Base-by-base conservation (phyloP, 1,140 invertebrate genomes). In the Druon quercuslanigerum region DNA sequence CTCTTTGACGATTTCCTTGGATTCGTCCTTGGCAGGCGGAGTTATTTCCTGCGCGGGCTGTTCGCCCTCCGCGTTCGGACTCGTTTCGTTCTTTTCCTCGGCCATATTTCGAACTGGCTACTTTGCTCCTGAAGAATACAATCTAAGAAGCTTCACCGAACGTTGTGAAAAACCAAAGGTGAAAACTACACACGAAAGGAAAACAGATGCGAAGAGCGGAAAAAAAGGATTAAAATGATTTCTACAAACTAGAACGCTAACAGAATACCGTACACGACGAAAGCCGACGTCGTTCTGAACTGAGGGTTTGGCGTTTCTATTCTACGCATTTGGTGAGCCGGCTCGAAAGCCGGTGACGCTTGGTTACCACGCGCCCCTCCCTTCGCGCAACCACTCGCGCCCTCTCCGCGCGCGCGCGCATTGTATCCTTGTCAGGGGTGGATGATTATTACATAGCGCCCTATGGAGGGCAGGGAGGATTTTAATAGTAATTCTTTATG, bases 81-180 rank as follows among this genome's bases (percentile, higher is more conserved):
- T 90, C 20, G 88, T 90, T 83, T 92, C 90, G 76, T 86, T 90
- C 85, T 91, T 91, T 74, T 91, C 91, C 81, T 92, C 91, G 83
- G 90, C 90, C 91, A 92, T 92, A 78, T 86, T 87, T 79, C 54
- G 9, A 17, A 40, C 72, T 71, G 71, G 52, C 40, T 46, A 11
- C 7, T 19, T 75, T 66, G 16, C 60, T 71, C 40, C 50, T 46
- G 51, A 50, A 14, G 60, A 66, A 25, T 60, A 16, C 16, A 14
- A 20, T 72, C 20, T 54, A 40, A 9, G 72, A 17, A 12, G 8
- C 14, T 56, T n/a, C 16, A 54, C 72, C 72, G 51, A 25, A 40
- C 54, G 25, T 73, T 73, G n/a, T 20, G 14, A 54, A 40, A 52
- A 40, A 16, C 51, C 33, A 54, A 50, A 52, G 50, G 51, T 54